Conservation (phyloP, 1,140 invertebrate species). For the fruit fly (Drosophila melanogaster) region Release_6_plus_ISO1_MT NT_033779.5:21004001-21004500, state of each 20-base stretch:
- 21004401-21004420: conserved; percentile 84
- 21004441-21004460: conserved; percentile 82
- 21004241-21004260: conserved; percentile 77
- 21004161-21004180: conserved; percentile 32
- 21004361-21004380: conserved; percentile 6
- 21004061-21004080: conserved; percentile 82
- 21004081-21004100: conserved; percentile 81
- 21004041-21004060: conserved; percentile 73
- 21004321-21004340: conserved; percentile 56
- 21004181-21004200: conserved; percentile 83
- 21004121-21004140: conserved; percentile 28
- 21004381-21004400: conserved; percentile 54
- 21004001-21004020: conserved; percentile 18
- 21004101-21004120: conserved; percentile 31
- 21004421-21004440: conserved; percentile 82
- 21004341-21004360: conserved; percentile 28
- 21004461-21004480: conserved; percentile 82
- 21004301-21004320: conserved; percentile 41
- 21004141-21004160: conserved; percentile 59
- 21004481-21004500: conserved; percentile 4
- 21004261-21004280: conserved; percentile 78
- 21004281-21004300: conserved; percentile 73
- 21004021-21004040: conserved; percentile 67
- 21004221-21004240: conserved; percentile 18
- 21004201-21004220: conserved; percentile 70